Base-by-base conservation (phyloP, 2,888 invertebrate genomes). In the Flexamia atlantica region DNA sequence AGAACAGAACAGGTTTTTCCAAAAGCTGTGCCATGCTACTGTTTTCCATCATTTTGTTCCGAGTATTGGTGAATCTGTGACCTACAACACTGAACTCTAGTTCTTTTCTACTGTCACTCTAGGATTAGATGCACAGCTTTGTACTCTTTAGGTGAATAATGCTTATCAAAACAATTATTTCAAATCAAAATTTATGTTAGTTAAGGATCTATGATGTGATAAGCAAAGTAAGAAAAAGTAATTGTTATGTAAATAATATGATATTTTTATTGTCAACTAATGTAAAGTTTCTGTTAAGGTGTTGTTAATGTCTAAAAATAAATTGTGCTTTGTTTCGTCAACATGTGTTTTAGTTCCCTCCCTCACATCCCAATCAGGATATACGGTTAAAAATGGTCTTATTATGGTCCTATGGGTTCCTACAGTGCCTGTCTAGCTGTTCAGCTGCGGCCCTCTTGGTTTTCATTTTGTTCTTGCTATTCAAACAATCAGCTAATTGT, bases 251-350 rank as follows among this genome's bases (percentile, higher is more conserved):
- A 76, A 46, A 76, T 76, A 76, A 76, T 76, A 76, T 46, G 40
- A 76, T 76, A 76, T 76, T 76, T 76, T 76, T 76, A 76, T 76
- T 46, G 76, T 76, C 76, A 30, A 76, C 76, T 76, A 70, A 76
- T 76, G 76, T 76, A 76, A 23, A 76, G 23, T 76, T 72, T 76
- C 46, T 25, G 76, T 76, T 76, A 42, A 76, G 70, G 70, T 76
- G 76, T 42, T 76, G 76, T 76, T 76, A 76, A 76, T 76, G 46
- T 76, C 76, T n/a, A n/a, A n/a, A n/a, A 76, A 76, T 76, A 76
- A 76, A 76, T 76, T 46, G 76, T 76, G 76, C 76, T 76, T 76
- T 76, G 76, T 76, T 76, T 76, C 72, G 72, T 72, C 64, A 28
- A 10, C 30, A 30, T 64, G 64, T 64, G 64, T 64, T 25, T 57